Percentiles rank a stretch among this genome's conserved stretches.
These are phyloP conservation scores for Drosophila prolongata DNA, from an alignment of 2,888 invertebrate species.

Conservation along the genomic window DNA sequence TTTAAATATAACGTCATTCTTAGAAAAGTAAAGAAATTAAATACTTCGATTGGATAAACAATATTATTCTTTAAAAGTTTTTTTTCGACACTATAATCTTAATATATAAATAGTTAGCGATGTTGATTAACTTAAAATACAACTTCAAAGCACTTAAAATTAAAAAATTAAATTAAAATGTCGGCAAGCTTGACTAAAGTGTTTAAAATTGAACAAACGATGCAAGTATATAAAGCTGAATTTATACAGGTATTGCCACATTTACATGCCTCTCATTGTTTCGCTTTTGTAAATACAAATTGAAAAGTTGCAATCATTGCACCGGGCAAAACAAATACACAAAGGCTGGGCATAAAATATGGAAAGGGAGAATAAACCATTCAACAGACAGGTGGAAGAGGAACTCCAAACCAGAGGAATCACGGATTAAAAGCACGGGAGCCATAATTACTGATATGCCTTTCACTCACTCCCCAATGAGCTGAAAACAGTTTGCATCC, in stretches of 20 bases:
- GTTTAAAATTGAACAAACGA: conserved; percentile 10
- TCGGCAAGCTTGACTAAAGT: background rate
- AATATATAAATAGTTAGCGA: too few relatives aligned
- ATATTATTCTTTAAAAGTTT: too few relatives aligned
- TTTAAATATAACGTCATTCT: too few relatives aligned
- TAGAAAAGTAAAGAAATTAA: too few relatives aligned
- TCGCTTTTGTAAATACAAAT: conserved; percentile 50
- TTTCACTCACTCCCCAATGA: conserved; percentile 20
- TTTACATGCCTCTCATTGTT: conserved; percentile 44
- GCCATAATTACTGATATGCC: conserved; percentile 65
- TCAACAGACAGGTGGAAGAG: conserved; percentile 42
- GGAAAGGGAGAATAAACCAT: conserved; percentile 32
- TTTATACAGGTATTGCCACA: conserved; percentile 8
- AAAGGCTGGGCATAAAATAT: conserved; percentile 5
- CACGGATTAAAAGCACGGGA: conserved; percentile 16
- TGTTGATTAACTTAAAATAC: too few relatives aligned
- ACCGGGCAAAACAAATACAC: conserved; percentile 32
- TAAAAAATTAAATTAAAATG: too few relatives aligned
- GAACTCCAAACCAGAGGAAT: conserved; percentile 23
- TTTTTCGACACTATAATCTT: too few relatives aligned
- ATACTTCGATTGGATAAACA: too few relatives aligned
- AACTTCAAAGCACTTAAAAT: too few relatives aligned
- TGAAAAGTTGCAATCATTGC: conserved; percentile 59
- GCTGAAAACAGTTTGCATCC: conserved; percentile 30
- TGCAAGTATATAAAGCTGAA: background rate